phyloP scores from a whole-genome alignment of 2,113 vertebrate species.

The Sisor rabdophorus region DNA sequence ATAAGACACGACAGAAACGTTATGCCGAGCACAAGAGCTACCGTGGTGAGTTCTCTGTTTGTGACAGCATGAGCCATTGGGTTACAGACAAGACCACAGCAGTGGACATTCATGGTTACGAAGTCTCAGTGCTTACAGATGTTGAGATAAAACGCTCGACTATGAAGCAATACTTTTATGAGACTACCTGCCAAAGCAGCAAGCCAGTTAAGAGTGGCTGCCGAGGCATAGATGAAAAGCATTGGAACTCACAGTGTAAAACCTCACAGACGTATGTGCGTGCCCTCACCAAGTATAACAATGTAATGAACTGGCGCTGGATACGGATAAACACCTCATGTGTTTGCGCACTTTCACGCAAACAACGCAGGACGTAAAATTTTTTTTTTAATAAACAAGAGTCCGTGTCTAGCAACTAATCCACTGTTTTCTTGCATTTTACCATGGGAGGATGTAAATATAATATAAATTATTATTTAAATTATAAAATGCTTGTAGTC shows the following conservation, averaged over 20 bases:
- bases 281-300: conserved; percentile 83
- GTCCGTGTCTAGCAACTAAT: conserved; percentile 43
- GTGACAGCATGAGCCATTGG: conserved; percentile 93
- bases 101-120: conserved; percentile 79
- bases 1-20: conserved; percentile 85
- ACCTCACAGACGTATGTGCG: conserved; percentile 90
- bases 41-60: conserved; percentile 91
- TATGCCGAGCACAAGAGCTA: conserved; percentile 85
- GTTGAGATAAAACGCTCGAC: conserved; percentile 78
- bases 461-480: conserved; percentile 99
- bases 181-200: conserved; percentile 84
- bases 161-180: conserved; percentile 94
- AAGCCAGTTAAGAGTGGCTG: conserved; percentile 83
- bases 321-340: conserved; percentile 98
- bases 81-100: conserved; percentile 89
- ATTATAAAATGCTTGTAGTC: conserved; percentile 99
- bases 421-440: conserved; percentile 42
- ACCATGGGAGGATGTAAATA: conserved; percentile 70
- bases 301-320: conserved; percentile 85
- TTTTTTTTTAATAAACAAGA: conserved; percentile 12
- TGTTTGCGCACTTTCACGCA: conserved; percentile 90
- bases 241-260: conserved; percentile 99
- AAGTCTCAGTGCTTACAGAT: conserved; percentile 85
- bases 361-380: conserved; percentile 85
- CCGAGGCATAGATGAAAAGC: conserved; percentile 91